Conservation (phyloP, 2,113 vertebrate genomes). For the Barnardius zonarius region DNA sequence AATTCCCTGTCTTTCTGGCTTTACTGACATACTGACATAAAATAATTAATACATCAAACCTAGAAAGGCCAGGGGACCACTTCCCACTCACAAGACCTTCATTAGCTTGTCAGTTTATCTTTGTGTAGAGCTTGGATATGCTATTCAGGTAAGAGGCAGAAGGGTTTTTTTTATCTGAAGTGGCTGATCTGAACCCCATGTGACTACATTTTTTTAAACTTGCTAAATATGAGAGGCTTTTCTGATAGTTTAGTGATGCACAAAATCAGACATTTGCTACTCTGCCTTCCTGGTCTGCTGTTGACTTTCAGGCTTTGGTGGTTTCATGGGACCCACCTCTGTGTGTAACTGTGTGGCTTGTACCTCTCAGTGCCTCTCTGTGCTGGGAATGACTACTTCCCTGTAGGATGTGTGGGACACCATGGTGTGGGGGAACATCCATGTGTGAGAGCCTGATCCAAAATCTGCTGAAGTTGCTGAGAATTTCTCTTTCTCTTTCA, state of each 20-base stretch:
- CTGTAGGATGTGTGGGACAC: neutral
- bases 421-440: fast-evolving
- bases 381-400: neutral
- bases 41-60: neutral
- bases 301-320: neutral
- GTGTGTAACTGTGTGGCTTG: fast-evolving
- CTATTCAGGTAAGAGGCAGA: neutral
- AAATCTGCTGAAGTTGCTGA: neutral
- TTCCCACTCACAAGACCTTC: neutral
- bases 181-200: neutral
- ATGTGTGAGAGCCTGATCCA: neutral
- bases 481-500: neutral
- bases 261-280: neutral
- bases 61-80: neutral
- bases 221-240: neutral
- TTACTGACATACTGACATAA: neutral
- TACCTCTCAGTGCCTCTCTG: neutral
- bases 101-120: neutral
- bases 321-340: neutral
- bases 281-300: neutral
- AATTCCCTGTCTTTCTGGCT: neutral
- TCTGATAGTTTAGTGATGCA: neutral
- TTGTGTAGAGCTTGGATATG: neutral
- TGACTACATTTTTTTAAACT: fast-evolving
- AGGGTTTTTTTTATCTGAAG: neutral